These are phyloP conservation scores for Sebastes matsubarae DNA, from an alignment of 2,797 vertebrate genomes.

Conservation along the genomic window DNA sequence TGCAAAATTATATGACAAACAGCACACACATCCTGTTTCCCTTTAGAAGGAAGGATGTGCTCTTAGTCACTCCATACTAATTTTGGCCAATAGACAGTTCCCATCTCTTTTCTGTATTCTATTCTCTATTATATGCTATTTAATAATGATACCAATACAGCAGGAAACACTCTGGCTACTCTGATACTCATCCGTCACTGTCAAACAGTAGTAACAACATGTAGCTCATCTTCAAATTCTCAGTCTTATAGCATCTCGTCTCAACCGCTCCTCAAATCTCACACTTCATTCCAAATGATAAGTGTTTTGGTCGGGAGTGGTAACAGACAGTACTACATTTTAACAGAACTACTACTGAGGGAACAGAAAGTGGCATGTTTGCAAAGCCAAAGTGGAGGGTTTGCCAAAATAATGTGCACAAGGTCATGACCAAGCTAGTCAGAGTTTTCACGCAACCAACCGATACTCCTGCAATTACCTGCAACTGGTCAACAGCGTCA, in stretches of 20 bases:
- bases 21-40: neutral
- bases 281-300: neutral
- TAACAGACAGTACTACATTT: neutral
- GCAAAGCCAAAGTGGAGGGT: neutral
- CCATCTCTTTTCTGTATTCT: neutral
- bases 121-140: neutral
- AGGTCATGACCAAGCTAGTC: neutral
- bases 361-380: neutral
- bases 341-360: neutral
- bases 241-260: neutral
- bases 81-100: neutral
- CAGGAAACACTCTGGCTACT: neutral
- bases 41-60: neutral
- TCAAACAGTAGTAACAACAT: neutral
- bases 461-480: neutral
- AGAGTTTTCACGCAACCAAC: neutral
- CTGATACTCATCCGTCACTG: neutral
- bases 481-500: neutral
- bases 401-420: neutral
- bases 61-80: neutral
- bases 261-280: neutral
- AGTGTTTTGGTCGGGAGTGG: neutral
- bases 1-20: neutral
- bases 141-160: slow-evolving; percentile 1
- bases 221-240: neutral